These are phyloP conservation scores for Neomonachus schauinslandi DNA, from an alignment of 2,113 vertebrate species.

Conservation along the genomic window DNA sequence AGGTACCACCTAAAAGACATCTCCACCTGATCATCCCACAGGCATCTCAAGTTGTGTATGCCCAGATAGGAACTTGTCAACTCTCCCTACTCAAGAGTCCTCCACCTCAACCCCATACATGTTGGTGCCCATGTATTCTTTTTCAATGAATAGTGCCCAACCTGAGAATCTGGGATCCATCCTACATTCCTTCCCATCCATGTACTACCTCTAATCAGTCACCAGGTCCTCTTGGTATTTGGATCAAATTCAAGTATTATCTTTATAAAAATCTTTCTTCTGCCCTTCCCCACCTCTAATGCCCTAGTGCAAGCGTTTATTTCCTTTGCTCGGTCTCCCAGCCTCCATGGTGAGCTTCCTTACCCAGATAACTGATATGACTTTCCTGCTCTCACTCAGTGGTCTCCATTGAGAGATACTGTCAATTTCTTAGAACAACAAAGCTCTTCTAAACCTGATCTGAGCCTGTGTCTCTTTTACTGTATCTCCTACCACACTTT, in stretches of 20 bases:
- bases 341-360: background rate
- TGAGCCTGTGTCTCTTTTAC: background rate
- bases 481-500: constrained; percentile 20
- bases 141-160: background rate
- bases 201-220: background rate
- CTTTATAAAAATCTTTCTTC: background rate
- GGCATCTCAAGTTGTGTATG: background rate
- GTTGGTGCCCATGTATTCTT: background rate
- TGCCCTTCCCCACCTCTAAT: background rate
- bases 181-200: background rate
- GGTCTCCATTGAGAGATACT: background rate
- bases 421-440: constrained; percentile 42
- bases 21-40: background rate
- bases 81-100: background rate
- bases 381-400: background rate
- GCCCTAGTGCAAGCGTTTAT: background rate
- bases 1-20: background rate
- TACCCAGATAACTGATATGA: background rate
- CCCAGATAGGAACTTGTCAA: background rate
- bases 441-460: constrained; percentile 30
- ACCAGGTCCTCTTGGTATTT: background rate
- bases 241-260: constrained; percentile 5
- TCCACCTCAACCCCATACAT: background rate
- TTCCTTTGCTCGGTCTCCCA: background rate
- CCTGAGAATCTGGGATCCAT: background rate